Evolutionary conservation across 2,797 vertebrate genomes (phyloP), one percentile per base, ranked within the genome.

Genomic region (Orientallactaga sibirica): DNA sequence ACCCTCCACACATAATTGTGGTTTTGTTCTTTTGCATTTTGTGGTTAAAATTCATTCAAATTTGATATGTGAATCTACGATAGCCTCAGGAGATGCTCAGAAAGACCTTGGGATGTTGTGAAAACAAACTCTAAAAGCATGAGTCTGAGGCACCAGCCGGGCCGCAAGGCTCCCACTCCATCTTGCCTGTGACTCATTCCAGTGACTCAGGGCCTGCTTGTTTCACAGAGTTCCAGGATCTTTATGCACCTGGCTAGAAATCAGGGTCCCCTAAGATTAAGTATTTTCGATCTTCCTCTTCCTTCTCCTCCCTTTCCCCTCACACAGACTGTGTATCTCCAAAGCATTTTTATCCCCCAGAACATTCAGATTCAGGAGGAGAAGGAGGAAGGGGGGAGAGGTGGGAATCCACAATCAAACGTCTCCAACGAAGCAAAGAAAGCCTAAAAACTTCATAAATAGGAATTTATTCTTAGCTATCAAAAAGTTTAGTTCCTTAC

Each of bases 381-480:
- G 33, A 12, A 71, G 33, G 12, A 12, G 18, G 52, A 55, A 4
- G 9, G 14, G 3, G 12, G 18, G 76, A 1, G 22, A 2, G 0
- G 18, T 33, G 22, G 3, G 0, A 20, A 78, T 29, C 48, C 58
- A 76, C 84, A 92, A 71, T 33, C 43, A 75, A 76, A 82, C 37
- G 52, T 16, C 66, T 25, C 16, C 33, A n/a, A 67, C 70, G 78
- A 93, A 89, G 33, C 48, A 87, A 87, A 86, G 86, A 70, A 61
- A 14, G 80, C 67, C 61, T 82, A 43, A 48, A 80, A 85, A 78
- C 9, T 61, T 89, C 41, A 87, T 52, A 86, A 94, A 80, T 29
- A 68, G 58, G 90, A 62, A 62, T 70, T 84, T 19, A 90, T 41
- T 62, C 61, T 12, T 64, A 79, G 68, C 20, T 52, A 71, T 64